Conservation (phyloP, 2,797 vertebrate species). For the Furcifer pardalis region DNA sequence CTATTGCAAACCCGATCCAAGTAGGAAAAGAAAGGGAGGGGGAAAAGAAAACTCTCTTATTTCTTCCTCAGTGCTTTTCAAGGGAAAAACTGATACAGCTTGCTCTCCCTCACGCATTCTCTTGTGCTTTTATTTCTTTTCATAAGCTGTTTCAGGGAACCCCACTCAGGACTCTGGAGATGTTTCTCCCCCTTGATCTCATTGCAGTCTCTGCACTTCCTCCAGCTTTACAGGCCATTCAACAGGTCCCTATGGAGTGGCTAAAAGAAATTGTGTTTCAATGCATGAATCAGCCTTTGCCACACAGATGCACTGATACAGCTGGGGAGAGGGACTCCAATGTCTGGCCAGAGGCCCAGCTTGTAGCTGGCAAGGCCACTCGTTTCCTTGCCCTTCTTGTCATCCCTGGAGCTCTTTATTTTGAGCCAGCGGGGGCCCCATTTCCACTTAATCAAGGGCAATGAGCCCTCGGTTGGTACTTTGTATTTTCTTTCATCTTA, state of each 20-base stretch:
- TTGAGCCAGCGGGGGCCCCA: constrained; percentile 68
- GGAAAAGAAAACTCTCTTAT: neutral
- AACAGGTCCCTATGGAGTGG: constrained; percentile 62
- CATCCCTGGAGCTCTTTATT: constrained; percentile 62
- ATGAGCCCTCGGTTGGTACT: constrained; percentile 69
- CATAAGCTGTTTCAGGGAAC: constrained; percentile 28
- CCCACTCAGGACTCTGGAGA: constrained; percentile 62
- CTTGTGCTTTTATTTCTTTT: constrained; percentile 52
- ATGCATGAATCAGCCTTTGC: constrained; percentile 65
- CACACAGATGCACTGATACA: constrained; percentile 69
- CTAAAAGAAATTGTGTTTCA: constrained; percentile 69
- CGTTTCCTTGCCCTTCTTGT: constrained; percentile 66
- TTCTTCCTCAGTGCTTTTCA: neutral
- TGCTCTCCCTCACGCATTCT: constrained; percentile 50
- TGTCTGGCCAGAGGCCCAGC: constrained; percentile 75
- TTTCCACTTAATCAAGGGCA: constrained; percentile 72
- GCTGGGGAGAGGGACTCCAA: constrained; percentile 61
- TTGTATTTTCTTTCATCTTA: constrained; percentile 62
- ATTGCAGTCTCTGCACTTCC: constrained; percentile 68
- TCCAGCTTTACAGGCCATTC: constrained; percentile 68
- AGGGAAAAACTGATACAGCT: neutral
- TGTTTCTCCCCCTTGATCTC: constrained; percentile 67
- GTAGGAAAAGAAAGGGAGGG: neutral
- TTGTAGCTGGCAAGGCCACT: constrained; percentile 72
- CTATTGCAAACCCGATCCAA: neutral